A percentile compares a stretch with the other conserved stretches of the same genome.
phyloP scores from a whole-genome alignment of 2,797 vertebrate genomes.

The Melanotaenia parkinsoni region DNA sequence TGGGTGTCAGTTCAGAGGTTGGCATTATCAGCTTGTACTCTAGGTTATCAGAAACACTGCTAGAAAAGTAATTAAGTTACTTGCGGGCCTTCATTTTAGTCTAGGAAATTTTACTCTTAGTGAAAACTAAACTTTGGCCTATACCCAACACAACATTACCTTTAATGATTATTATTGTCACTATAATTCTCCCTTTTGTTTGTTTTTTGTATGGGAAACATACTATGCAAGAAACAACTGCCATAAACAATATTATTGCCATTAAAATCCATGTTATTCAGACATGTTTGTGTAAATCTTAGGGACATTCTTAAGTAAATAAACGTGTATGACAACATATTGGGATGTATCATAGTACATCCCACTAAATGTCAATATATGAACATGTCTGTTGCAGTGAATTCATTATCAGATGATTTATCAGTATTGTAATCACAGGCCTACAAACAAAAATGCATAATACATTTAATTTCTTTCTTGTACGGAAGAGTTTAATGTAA shows the following conservation, averaged over 20 bases:
- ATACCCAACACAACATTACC: not conserved
- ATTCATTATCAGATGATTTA: not conserved
- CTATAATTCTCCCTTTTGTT: not conserved
- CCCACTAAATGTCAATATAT: constrained; percentile 4
- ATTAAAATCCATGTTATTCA: not conserved
- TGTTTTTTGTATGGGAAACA: not conserved
- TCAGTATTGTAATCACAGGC: not conserved
- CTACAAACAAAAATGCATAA: not conserved
- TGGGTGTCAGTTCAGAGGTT: constrained; percentile 28
- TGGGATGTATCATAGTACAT: not conserved
- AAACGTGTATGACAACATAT: not conserved
- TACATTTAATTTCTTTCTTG: not conserved
- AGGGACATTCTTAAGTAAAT: not conserved
- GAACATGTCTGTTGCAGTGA: not conserved
- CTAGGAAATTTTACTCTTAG: not conserved
- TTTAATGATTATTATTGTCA: not conserved
- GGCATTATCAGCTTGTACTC: not conserved
- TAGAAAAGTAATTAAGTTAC: constrained; percentile 13
- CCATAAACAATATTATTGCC: not conserved
- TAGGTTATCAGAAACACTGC: not conserved
- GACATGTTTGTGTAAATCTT: not conserved
- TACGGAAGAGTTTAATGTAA: not conserved
- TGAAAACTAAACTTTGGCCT: not conserved
- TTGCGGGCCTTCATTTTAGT: constrained; percentile 8
- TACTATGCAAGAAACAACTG: not conserved